Evolutionary conservation across 1,140 invertebrate genomes (phyloP), one percentile per base, ranked within the genome.

Genomic region (Temnothorax curvispinosus): DNA sequence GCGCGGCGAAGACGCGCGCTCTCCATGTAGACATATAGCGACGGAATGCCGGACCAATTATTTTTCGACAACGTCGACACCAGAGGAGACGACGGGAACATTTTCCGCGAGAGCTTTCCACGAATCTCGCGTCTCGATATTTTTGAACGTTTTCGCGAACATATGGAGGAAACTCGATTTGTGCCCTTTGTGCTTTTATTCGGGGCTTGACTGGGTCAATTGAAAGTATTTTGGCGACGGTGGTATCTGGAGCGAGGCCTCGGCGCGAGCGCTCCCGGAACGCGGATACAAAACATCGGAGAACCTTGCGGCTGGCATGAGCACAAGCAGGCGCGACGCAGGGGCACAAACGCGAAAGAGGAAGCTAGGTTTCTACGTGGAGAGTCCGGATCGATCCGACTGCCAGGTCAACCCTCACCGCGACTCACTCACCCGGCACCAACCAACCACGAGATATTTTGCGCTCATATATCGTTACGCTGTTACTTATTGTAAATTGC

Each of bases 341-440:
- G 85, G 88, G 77, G 82, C 64, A 88, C 77, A 82, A 90, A 88
- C 87, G 89, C 80, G 89, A 91, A 91, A 91, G 90, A 91, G 89
- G 90, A 91, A 85, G 89, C 87, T 90, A 92, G 89, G 89, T 89
- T 84, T 88, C 72, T 77, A 85, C 89, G 76, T 86, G 69, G 69
- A 89, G 85, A 86, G 86, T 86, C 21, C 65, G 90, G 89, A 91
- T 92, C 92, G 92, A 92, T 92, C 90, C 91, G 90, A 86, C 87
- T 92, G 88, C 90, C 91, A 92, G 91, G 91, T 92, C 91, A 91
- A 92, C 91, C 91, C 89, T 90, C 89, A 69, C 85, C 86, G 89
- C 85, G 85, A 88, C 84, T 90, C 89, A 56, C 85, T 89, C 91
- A 64, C 64, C 86, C 90, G 82, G 65, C 75, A 54, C 56, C 87